These are phyloP conservation scores for Eptesicus fuscus DNA, from an alignment of 2,113 vertebrate genomes.

Conservation along the genomic window DNA sequence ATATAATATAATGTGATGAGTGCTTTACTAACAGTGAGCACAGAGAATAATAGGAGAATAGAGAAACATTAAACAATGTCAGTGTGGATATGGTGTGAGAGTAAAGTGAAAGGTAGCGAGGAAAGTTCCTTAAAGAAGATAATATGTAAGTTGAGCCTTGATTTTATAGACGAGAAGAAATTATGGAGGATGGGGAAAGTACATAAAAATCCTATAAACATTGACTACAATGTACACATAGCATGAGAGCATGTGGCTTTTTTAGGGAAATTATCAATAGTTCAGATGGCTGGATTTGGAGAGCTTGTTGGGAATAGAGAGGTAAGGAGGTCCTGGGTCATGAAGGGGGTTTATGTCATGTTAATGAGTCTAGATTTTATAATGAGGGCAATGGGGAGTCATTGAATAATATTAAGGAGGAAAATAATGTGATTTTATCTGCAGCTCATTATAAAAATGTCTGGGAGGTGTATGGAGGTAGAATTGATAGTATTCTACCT, in stretches of 20 bases:
- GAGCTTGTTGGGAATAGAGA: not conserved
- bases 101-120: not conserved
- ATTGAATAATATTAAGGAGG: not conserved
- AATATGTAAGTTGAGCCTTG: slow-evolving; percentile 8
- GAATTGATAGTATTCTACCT: not conserved
- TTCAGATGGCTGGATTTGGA: not conserved
- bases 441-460: slow-evolving; percentile 7
- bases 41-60: not conserved
- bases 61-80: not conserved
- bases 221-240: not conserved
- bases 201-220: not conserved
- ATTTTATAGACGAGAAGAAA: slow-evolving; percentile 33
- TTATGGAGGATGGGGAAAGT: not conserved
- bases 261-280: not conserved
- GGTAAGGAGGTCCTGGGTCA: not conserved
- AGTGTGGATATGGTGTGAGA: not conserved
- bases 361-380: slow-evolving; percentile 21
- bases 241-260: not conserved
- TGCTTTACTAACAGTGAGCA: not conserved
- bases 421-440: slow-evolving; percentile 1
- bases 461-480: not conserved
- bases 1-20: not conserved
- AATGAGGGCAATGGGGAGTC: not conserved
- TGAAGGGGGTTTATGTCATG: not conserved
- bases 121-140: not conserved